Percentiles rank a stretch among this genome's conserved stretches.
Conservation (phyloP, 2,797 vertebrate genomes). For the Myripristis murdjan region DNA sequence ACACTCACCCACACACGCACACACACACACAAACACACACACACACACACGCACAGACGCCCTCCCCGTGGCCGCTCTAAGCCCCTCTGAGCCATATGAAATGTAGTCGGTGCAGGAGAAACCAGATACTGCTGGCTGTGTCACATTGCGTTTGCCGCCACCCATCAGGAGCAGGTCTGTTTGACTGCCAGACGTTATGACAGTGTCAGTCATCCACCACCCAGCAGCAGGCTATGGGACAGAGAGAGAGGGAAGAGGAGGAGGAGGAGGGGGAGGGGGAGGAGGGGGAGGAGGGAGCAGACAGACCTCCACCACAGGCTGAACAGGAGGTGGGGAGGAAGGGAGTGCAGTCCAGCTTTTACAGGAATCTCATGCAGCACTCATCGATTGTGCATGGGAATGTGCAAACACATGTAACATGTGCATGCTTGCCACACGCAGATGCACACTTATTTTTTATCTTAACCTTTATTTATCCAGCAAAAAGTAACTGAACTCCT, state of each 20-base stretch:
- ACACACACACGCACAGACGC: slow-evolving; percentile 42
- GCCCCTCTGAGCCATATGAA: slow-evolving; percentile 85
- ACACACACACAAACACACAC: slow-evolving; percentile 51
- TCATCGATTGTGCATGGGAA: slow-evolving; percentile 1
- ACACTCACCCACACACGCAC: slow-evolving; percentile 23
- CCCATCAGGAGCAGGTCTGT: slow-evolving; percentile 73
- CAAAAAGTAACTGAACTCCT: neutral
- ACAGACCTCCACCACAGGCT: no score
- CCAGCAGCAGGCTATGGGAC: slow-evolving; percentile 68
- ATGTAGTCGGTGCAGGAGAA: slow-evolving; percentile 82
- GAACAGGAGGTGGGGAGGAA: no score
- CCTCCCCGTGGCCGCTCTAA: slow-evolving; percentile 77
- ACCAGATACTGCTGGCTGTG: slow-evolving; percentile 84
- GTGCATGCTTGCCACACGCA: neutral
- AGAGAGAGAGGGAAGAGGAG: slow-evolving; percentile 17
- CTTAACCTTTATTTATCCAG: neutral
- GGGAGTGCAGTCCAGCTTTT: slow-evolving; percentile 32
- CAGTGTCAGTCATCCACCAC: slow-evolving; percentile 84
- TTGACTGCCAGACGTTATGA: slow-evolving; percentile 83
- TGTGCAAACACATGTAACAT: neutral
- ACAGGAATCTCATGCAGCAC: slow-evolving; percentile 6
- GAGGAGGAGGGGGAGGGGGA: slow-evolving; percentile 35
- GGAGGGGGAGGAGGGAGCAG: neutral
- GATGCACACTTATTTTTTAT: slow-evolving; percentile 10
- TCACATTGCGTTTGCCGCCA: slow-evolving; percentile 84